These are phyloP conservation scores for Dysdera silvatica DNA, from an alignment of 1,140 invertebrate species.

Conservation along the genomic window DNA sequence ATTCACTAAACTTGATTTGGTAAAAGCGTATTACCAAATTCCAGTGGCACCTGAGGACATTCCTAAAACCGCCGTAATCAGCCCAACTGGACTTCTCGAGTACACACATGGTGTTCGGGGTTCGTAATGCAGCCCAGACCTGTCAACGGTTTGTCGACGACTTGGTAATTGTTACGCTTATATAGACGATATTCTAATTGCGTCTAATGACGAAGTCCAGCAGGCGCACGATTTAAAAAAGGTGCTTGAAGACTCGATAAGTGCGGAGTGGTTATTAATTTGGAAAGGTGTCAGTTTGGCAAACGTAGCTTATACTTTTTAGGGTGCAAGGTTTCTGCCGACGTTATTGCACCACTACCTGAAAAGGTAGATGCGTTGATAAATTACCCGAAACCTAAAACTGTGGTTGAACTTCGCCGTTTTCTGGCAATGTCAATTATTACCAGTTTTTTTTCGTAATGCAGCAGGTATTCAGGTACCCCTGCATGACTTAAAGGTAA, in stretches of 20 bases:
- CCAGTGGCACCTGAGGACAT: conserved; percentile 11
- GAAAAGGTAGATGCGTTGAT: conserved; percentile 9
- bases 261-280: conserved; percentile 38
- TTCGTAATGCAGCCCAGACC: conserved; percentile 22
- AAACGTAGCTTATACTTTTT: conserved; percentile 10
- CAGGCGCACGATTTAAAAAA: conserved; percentile 41
- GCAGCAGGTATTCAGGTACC: neutral
- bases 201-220: conserved; percentile 35
- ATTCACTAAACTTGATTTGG: conserved; percentile 17
- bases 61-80: conserved; percentile 25
- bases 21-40: conserved; percentile 25
- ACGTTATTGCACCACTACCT: conserved; percentile 14
- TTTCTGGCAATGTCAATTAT: conserved; percentile 44
- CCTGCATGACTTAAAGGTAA: neutral
- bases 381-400: conserved; percentile 34
- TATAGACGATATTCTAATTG: conserved; percentile 43
- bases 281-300: conserved; percentile 30
- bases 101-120: conserved; percentile 21
- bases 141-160: conserved; percentile 24
- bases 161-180: neutral
- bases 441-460: conserved; percentile 24
- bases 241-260: conserved; percentile 40
- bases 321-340: neutral
- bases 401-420: conserved; percentile 37
- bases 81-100: conserved; percentile 26